A percentile compares a stretch with the other conserved stretches of the same genome.
phyloP scores from a whole-genome alignment of 2,888 invertebrate genomes.

The Diogma glabrata region DNA sequence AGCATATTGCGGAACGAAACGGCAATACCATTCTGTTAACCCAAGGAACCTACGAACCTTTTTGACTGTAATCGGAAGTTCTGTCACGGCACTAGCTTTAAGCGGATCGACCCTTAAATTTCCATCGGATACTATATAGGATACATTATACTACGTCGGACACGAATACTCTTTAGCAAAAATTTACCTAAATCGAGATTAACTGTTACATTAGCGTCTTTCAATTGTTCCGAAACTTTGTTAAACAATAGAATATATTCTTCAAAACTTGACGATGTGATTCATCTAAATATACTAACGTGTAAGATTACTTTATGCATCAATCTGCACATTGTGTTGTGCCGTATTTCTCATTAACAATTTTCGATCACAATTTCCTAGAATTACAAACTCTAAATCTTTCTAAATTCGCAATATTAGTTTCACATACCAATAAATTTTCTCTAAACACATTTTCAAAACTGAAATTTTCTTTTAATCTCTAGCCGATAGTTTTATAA shows the following conservation, averaged over 20 bases:
- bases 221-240: not conserved
- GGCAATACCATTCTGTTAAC: constrained; percentile 18
- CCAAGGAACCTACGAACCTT: constrained; percentile 18
- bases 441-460: too few species aligned
- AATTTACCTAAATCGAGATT: not conserved
- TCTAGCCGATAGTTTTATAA: too few species aligned
- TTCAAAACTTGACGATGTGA: not conserved
- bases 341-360: too few species aligned
- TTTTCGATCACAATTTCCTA: too few species aligned
- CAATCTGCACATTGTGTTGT: too few species aligned
- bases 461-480: too few species aligned
- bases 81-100: constrained; percentile 12
- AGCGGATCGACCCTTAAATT: not conserved
- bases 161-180: not conserved
- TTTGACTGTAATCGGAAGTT: constrained; percentile 15
- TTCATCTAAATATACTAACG: too few species aligned
- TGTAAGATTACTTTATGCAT: too few species aligned
- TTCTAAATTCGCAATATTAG: too few species aligned
- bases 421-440: too few species aligned
- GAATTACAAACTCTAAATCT: too few species aligned
- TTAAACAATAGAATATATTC: not conserved
- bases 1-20: constrained; percentile 4
- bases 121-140: constrained; percentile 12
- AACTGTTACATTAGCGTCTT: not conserved
- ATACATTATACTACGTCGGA: too few species aligned